A percentile compares a stretch with the other conserved stretches of the same genome.
Evolutionary conservation across 2,113 vertebrate genomes (phyloP).

Genomic region (Lethenteron reissneri): DNA sequence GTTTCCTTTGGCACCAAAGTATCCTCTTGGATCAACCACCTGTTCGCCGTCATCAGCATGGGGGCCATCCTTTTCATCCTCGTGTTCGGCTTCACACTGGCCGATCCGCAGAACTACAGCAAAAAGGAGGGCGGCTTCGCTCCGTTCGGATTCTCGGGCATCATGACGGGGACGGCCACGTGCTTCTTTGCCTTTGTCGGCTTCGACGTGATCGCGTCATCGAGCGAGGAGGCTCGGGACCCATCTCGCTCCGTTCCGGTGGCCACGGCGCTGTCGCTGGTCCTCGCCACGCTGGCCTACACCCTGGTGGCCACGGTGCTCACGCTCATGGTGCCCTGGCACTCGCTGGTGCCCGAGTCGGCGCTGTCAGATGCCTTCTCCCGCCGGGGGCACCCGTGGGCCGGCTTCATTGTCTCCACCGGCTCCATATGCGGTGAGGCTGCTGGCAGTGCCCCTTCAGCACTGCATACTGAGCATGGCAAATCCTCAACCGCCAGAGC

Average conservation of each 20-base stretch:
- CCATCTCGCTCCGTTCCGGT: conserved; percentile 52
- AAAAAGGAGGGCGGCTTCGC: conserved; percentile 54
- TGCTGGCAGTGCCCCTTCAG: not conserved
- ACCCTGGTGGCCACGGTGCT: conserved; percentile 64
- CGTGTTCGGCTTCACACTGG: conserved; percentile 56
- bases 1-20: conserved; percentile 74
- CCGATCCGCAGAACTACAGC: conserved; percentile 61
- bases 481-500: too few relatives aligned
- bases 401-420: conserved; percentile 54
- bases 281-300: conserved; percentile 46
- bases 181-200: conserved; percentile 90
- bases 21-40: conserved; percentile 79
- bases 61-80: conserved; percentile 50
- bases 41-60: conserved; percentile 57
- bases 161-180: conserved; percentile 69
- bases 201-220: conserved; percentile 76
- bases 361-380: conserved; percentile 73
- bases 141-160: conserved; percentile 63
- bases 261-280: conserved; percentile 54
- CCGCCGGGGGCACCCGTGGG: conserved; percentile 70
- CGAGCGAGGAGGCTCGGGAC: conserved; percentile 69
- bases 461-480: too few relatives aligned
- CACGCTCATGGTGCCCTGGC: conserved; percentile 81
- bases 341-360: conserved; percentile 53
- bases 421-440: conserved; percentile 89